phyloP scores from a whole-genome alignment of 2,113 vertebrate species.

The Accipiter cooperii region DNA sequence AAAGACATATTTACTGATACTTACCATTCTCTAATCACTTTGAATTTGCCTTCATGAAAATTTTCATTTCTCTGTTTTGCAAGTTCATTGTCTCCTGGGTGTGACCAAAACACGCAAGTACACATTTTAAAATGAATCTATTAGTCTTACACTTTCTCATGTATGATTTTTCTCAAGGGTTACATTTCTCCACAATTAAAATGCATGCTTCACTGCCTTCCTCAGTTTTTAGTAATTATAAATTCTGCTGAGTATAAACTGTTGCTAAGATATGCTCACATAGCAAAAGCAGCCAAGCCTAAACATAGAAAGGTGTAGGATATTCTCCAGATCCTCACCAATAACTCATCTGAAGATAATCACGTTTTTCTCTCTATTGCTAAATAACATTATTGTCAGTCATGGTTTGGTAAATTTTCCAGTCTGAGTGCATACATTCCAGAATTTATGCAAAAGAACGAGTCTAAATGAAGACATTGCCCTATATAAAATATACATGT shows the following conservation, averaged over 20 bases:
- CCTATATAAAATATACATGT: not conserved
- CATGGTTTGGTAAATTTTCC: not conserved
- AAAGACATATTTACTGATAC: not conserved
- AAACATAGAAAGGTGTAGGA: not conserved
- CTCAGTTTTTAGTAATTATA: conserved; percentile 37
- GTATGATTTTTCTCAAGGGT: conserved; percentile 32
- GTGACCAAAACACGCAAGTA: not conserved
- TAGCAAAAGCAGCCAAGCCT: not conserved
- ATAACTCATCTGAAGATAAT: not conserved
- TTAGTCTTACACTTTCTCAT: conserved; percentile 10
- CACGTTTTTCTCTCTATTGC: not conserved
- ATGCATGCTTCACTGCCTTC: conserved; percentile 17
- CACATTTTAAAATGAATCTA: conserved; percentile 8
- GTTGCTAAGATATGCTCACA: conserved; percentile 14
- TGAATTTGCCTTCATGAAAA: not conserved
- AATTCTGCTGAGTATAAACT: conserved; percentile 43
- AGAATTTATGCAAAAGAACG: not conserved
- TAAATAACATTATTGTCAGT: not conserved
- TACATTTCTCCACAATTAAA: conserved; percentile 40
- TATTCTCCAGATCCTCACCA: not conserved
- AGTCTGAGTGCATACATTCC: not conserved
- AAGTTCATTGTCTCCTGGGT: not conserved
- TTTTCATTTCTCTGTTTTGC: not conserved
- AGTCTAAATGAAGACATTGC: not conserved
- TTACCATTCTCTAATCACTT: not conserved